Evolutionary conservation across 2,113 vertebrate species (phyloP).

Genomic region (Jacana jacana): DNA sequence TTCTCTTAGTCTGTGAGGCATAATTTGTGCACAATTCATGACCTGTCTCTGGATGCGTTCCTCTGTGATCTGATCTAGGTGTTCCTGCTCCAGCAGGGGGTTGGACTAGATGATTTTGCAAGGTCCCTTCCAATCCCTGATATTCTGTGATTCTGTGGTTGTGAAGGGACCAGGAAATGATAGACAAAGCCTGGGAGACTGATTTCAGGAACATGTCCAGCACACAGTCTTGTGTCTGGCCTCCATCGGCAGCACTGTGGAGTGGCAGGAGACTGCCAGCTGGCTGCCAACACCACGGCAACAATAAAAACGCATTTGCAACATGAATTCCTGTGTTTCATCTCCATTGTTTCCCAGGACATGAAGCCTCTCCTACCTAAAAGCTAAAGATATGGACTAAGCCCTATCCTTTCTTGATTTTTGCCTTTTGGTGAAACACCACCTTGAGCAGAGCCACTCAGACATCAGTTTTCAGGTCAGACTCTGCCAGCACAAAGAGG

Average conservation of each 20-base stretch:
- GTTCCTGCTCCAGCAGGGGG: too few species aligned
- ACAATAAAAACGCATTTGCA: background rate
- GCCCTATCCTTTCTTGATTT: background rate
- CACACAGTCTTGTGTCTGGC: background rate
- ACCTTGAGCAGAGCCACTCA: background rate
- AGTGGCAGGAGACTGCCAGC: background rate
- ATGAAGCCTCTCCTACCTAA: background rate
- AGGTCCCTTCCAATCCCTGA: too few species aligned
- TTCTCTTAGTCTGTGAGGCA: background rate
- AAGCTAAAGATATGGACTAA: background rate
- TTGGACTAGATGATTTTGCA: too few species aligned
- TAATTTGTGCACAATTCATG: background rate
- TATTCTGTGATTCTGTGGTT: too few species aligned
- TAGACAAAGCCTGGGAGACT: background rate
- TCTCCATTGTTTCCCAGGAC: background rate
- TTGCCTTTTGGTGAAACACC: background rate
- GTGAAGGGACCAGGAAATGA: background rate
- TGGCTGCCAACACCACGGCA: background rate
- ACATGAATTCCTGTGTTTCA: background rate
- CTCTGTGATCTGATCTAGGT: too few species aligned
- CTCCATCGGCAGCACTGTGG: background rate
- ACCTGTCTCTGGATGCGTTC: background rate
- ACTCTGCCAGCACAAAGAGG: background rate
- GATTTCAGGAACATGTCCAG: background rate
- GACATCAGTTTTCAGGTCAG: background rate